Percentiles rank a stretch among this genome's conserved stretches.
These are phyloP conservation scores for Octomys mimax DNA, from an alignment of 2,797 vertebrate species.

Conservation along the genomic window DNA sequence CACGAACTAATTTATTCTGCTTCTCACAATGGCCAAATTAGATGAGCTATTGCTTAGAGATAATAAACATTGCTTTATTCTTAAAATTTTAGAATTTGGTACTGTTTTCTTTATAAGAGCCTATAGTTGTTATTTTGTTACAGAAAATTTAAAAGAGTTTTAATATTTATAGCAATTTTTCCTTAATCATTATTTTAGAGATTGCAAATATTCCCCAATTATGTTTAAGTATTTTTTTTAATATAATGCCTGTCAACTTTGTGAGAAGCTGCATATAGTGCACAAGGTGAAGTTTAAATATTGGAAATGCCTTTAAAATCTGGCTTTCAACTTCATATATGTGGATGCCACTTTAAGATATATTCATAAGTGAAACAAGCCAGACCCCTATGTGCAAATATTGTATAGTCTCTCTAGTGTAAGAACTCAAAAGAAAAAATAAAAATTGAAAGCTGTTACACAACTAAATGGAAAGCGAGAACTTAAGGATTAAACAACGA, in stretches of 20 bases:
- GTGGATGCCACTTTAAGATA: no score
- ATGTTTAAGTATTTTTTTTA: constrained; percentile 37
- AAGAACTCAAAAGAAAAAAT: no score
- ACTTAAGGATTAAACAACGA: no score
- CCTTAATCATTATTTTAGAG: constrained; percentile 54
- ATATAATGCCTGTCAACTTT: not conserved
- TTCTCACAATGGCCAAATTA: constrained; percentile 87
- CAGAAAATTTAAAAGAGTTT: constrained; percentile 59
- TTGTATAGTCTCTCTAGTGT: no score
- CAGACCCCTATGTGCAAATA: no score
- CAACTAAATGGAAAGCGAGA: no score
- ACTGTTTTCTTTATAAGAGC: constrained; percentile 64
- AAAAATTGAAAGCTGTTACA: no score
- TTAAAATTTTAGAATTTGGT: constrained; percentile 86
- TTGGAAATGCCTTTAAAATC: constrained; percentile 20
- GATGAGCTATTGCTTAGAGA: constrained; percentile 87
- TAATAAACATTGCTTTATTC: constrained; percentile 87
- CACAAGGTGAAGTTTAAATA: not conserved
- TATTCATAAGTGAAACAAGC: no score
- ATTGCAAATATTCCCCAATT: constrained; percentile 42
- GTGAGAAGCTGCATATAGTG: not conserved
- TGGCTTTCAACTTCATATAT: not conserved
- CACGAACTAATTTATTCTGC: constrained; percentile 90
- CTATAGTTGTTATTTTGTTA: constrained; percentile 61
- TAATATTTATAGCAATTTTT: constrained; percentile 5